Evolutionary conservation across 2,797 vertebrate species (phyloP).

Genomic region (Sebastes taczanowskii): DNA sequence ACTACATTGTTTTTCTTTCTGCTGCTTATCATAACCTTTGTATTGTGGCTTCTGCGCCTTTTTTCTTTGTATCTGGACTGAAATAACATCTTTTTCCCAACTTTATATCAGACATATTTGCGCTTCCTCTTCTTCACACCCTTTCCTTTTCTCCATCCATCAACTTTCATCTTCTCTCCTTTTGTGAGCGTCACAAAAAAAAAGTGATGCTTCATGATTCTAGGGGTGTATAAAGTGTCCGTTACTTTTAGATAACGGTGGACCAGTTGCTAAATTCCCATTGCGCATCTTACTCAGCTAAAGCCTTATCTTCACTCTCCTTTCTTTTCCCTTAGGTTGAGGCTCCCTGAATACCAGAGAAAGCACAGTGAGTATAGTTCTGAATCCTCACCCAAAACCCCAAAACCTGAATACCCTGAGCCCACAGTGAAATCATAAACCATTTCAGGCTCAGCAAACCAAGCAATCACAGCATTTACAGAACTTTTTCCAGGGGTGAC

Average conservation of each 20-base stretch:
- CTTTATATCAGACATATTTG: not conserved
- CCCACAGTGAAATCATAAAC: slow-evolving; percentile 39
- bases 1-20: not conserved
- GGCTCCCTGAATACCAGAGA: slow-evolving; percentile 20
- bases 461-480: slow-evolving; percentile 40
- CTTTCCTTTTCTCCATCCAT: not conserved
- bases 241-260: slow-evolving; percentile 41
- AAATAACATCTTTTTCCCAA: not conserved
- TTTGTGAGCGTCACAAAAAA: not conserved
- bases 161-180: not conserved
- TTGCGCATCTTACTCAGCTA: slow-evolving; percentile 21
- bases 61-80: not conserved
- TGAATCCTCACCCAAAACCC: slow-evolving; percentile 24
- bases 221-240: slow-evolving; percentile 29
- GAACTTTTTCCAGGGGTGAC: slow-evolving; percentile 36
- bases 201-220: slow-evolving; percentile 6
- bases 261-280: slow-evolving; percentile 25
- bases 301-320: slow-evolving; percentile 1
- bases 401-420: slow-evolving; percentile 31
- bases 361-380: not conserved
- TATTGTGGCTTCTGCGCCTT: not conserved
- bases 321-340: slow-evolving; percentile 20
- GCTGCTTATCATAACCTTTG: slow-evolving; percentile 1
- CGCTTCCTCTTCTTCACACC: not conserved
- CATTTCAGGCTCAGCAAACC: slow-evolving; percentile 44